Percentiles rank a stretch among this genome's conserved stretches.
phyloP scores from a whole-genome alignment of 2,113 vertebrate species.

The Galeopterus variegatus region DNA sequence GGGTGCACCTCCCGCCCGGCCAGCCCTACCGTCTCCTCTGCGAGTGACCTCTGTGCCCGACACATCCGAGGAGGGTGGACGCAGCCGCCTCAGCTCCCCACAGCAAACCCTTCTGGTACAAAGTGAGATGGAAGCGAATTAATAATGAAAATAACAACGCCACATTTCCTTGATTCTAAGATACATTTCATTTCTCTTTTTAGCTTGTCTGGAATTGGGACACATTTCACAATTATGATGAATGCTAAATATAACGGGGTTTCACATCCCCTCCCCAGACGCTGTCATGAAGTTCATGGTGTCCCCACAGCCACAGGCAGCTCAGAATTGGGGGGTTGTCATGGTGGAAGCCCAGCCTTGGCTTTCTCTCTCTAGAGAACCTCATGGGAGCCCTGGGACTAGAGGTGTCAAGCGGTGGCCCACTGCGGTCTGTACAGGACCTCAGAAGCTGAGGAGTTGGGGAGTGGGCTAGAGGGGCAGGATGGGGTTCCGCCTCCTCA shows the following conservation, averaged over 20 bases:
- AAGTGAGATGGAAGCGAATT: slow-evolving; percentile 52
- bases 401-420: background rate
- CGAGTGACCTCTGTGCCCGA: background rate
- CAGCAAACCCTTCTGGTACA: background rate
- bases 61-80: rapidly evolving
- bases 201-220: slow-evolving; percentile 3
- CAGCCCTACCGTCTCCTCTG: too few species aligned
- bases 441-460: background rate
- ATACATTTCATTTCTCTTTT: background rate
- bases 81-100: background rate
- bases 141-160: background rate
- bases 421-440: too few species aligned
- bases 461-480: rapidly evolving
- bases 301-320: too few species aligned
- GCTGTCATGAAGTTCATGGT: background rate
- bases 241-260: background rate
- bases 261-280: rapidly evolving
- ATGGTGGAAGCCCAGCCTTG: rapidly evolving
- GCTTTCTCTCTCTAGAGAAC: background rate
- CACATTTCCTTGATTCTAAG: background rate
- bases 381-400: background rate
- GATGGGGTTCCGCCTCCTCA: background rate
- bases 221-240: background rate
- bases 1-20: too few species aligned
- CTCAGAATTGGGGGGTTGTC: background rate